Base-by-base conservation (phyloP, 2,888 invertebrate genomes). In the Idaea biselata region DNA sequence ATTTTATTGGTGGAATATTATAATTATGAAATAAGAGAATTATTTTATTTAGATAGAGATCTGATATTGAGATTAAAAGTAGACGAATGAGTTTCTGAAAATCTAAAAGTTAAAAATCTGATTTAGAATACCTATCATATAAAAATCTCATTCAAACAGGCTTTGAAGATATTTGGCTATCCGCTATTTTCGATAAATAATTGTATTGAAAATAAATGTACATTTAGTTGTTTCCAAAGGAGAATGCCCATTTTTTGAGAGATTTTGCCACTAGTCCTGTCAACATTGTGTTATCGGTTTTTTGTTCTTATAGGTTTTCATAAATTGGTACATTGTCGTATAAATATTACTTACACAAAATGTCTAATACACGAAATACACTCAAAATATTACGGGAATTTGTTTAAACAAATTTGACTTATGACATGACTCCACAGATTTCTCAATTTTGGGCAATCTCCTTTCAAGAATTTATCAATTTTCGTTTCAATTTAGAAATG, bases 1-100 rank as follows among this genome's bases (percentile, higher is more conserved):
- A 68, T 75, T 76, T 73, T 67, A 75, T 61, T 68, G 75, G 82
- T 80, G 78, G 55, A n/a, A 66, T 68, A 64, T 60, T 44, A 64
- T 70, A 66, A 63, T 63, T 68, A 71, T 60, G 55, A 56, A 63
- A 61, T 68, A 68, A 77, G 80, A 77, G 68, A 77, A 76, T 79
- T 81, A 79, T 81, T 80, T 77, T 80, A 76, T 80, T 78, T 78
- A 76, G 76, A 79, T 84, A 83, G 83, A 89, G 90, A 91, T 89
- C 91, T 91, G 91, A 91, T 84, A 83, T 84, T 91, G 91, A 91
- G 91, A 91, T 91, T 91, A 89, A 83, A 84, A 81, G 70, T 84
- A 78, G 77, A 80, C 81, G 71, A 74, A 44, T 44, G 44, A 44
- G 44, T 7, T 44, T 44, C 44, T 44, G 44, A 44, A 44, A 44